Evolutionary conservation across 2,797 vertebrate species (phyloP).

Genomic region (Hippoglossus hippoglossus): DNA sequence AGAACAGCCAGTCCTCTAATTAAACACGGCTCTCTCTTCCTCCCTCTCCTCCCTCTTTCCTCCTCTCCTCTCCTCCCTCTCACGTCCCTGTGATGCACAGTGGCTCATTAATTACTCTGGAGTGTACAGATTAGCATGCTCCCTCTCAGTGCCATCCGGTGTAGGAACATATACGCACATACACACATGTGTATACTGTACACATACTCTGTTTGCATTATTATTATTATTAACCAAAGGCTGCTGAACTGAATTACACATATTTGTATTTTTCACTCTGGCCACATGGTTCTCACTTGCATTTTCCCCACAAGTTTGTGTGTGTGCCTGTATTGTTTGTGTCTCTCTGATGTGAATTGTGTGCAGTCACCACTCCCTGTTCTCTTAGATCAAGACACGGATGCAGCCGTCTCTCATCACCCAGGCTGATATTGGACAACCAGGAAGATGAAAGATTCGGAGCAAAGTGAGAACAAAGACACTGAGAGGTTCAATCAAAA

Average conservation of each 20-base stretch:
- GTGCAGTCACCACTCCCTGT: slow-evolving; percentile 4
- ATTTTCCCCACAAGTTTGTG: not conserved
- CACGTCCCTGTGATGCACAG: slow-evolving; percentile 59
- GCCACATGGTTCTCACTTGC: slow-evolving; percentile 1
- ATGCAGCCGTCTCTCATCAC: slow-evolving; percentile 37
- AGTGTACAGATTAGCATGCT: slow-evolving; percentile 63
- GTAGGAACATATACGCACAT: slow-evolving; percentile 18
- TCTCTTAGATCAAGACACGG: slow-evolving; percentile 33
- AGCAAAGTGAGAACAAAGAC: slow-evolving; percentile 17
- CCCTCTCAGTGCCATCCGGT: slow-evolving; percentile 38
- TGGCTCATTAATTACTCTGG: slow-evolving; percentile 72
- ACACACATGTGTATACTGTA: not conserved
- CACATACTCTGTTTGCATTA: not conserved
- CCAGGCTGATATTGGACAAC: slow-evolving; percentile 16
- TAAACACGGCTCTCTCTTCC: slow-evolving; percentile 67
- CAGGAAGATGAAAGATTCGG: slow-evolving; percentile 33
- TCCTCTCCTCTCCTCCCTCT: slow-evolving; percentile 35
- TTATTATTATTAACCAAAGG: slow-evolving; percentile 16
- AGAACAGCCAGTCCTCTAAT: slow-evolving; percentile 69
- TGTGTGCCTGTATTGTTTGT: not conserved
- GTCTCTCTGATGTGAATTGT: slow-evolving; percentile 42
- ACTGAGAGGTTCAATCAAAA: not conserved
- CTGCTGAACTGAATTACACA: not conserved
- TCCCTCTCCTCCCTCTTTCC: slow-evolving; percentile 33
- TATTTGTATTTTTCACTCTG: not conserved